These are phyloP conservation scores for Dryococelus australis DNA, from an alignment of 2,888 invertebrate species.

Conservation along the genomic window DNA sequence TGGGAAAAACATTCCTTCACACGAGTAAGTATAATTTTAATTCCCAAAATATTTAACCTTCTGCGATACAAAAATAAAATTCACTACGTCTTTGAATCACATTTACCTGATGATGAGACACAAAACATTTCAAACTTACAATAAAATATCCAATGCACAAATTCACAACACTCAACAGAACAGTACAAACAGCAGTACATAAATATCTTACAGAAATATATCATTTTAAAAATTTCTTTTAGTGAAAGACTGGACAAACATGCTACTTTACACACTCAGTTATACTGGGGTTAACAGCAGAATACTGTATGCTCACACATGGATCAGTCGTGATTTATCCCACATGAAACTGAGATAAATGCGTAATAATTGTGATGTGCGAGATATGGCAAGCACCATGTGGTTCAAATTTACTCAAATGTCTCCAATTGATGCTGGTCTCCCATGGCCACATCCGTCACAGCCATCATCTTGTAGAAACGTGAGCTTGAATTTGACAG, in stretches of 20 bases:
- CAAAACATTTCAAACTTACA: neutral
- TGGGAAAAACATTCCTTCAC: too few relatives aligned
- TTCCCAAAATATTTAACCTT: neutral
- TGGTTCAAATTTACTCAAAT: neutral
- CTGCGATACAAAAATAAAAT: neutral
- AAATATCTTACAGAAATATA: neutral
- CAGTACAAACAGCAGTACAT: neutral
- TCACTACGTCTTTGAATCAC: neutral
- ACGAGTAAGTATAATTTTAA: neutral
- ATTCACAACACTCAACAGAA: neutral
- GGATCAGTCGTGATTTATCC: neutral
- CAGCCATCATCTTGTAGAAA: slow-evolving; percentile 59
- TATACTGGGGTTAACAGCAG: neutral
- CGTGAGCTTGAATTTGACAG: slow-evolving; percentile 57
- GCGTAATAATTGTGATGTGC: neutral
- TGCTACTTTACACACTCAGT: neutral
- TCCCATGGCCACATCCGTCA: slow-evolving; percentile 48
- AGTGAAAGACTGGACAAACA: neutral
- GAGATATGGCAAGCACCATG: neutral
- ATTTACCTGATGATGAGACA: neutral
- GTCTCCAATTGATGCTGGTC: neutral
- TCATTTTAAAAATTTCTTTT: too few relatives aligned
- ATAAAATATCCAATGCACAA: neutral
- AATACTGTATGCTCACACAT: neutral
- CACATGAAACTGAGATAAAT: neutral